Conservation (phyloP, 2,113 vertebrate species). For the Balaenoptera acutorostrata region DNA sequence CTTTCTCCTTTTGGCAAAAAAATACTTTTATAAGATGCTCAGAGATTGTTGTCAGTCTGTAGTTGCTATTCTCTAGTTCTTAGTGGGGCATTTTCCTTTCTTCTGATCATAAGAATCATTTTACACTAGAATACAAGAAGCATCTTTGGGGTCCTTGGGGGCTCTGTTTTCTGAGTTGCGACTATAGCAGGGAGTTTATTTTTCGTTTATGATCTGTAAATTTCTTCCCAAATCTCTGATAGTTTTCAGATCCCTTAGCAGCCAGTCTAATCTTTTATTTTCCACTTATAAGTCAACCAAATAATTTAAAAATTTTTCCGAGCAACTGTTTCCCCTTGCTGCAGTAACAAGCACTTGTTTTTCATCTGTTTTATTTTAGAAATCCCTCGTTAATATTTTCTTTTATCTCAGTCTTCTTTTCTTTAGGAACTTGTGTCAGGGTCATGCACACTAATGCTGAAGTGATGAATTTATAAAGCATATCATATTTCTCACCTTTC, state of each 20-base stretch:
- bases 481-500: background rate
- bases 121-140: background rate
- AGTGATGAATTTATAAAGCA: background rate
- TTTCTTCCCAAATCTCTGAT: slow-evolving; percentile 15
- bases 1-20: background rate
- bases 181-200: background rate
- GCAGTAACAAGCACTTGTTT: slow-evolving; percentile 16
- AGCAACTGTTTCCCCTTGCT: background rate
- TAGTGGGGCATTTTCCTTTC: background rate
- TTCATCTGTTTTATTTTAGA: slow-evolving; percentile 11
- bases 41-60: background rate
- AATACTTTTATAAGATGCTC: background rate
- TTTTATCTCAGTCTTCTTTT: background rate
- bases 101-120: background rate
- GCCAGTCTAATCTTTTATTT: slow-evolving; percentile 31
- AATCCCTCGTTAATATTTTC: slow-evolving; percentile 9
- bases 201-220: slow-evolving; percentile 44
- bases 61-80: background rate
- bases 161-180: background rate
- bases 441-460: background rate
- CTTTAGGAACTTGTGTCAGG: background rate
- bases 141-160: background rate
- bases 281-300: background rate
- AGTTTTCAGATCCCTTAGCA: slow-evolving; percentile 14
- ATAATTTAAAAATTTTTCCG: background rate